Base-by-base conservation (phyloP, 2,888 invertebrate genomes). In the Ellobium chinense region DNA sequence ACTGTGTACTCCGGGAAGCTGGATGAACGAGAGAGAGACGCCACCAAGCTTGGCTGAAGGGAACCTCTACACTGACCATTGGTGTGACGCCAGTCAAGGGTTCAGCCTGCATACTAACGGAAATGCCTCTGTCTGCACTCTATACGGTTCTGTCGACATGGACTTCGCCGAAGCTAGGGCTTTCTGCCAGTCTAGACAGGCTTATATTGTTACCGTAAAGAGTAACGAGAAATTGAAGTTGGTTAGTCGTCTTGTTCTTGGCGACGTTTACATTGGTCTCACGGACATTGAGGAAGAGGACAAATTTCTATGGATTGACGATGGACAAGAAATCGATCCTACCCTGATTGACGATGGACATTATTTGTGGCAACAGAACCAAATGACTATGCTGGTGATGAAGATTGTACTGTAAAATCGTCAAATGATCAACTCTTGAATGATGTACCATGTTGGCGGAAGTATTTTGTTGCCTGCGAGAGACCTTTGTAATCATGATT, bases 1-100 rank as follows among this genome's bases (percentile, higher is more conserved):
- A 1, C 31, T 29, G 9, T 75, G 75, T 29, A 75, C 75, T 1
- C 75, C 75, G 7, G 75, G 63, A 7, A 36, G 39, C 1, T 60
- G 24, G 31, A 5, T 60, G 0, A 27, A 37, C 18, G 14, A 18
- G 1, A 24, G 14, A 1, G 21, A 39, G 9, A 2, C 73, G 1
- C 24, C 27, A 5, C 73, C 73, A 24, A 37, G 21, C 21, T 24
- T 37, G 1, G 1, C n/a, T 7, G 73, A 73, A 31, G 73, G 73
- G 1, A 3, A 27, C 12, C 14, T 73, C 3, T 73, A 60, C 62
- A 14, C 37, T 14, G 39, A n/a, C 2, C 24, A 27, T 37, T n/a
- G 27, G 58, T 73, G 73, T 18, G 29, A 62, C 27, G 0, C 27
- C 14, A 1, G 36, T 18, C 4, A 37, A 1, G 73, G 73, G 14